Percentiles rank a stretch among this genome's conserved stretches.
Conservation (phyloP, 1,140 invertebrate genomes). For the Limonius californicus region DNA sequence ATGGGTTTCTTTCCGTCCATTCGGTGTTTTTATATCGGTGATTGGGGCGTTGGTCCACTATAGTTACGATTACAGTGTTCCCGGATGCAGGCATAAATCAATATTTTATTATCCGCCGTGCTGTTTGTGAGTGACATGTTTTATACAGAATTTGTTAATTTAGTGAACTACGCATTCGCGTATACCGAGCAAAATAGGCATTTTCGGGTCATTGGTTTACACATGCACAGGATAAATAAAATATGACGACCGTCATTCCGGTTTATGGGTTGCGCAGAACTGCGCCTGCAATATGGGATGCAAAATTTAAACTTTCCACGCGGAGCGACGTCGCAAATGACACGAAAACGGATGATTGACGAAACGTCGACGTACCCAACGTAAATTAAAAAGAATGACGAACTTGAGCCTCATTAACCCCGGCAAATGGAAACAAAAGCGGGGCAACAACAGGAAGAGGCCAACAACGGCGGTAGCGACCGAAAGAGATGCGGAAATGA, state of each 20-base stretch:
- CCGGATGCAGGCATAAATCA: conserved; percentile 6
- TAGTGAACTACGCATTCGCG: conserved; percentile 10
- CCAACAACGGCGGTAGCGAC: conserved; percentile 6
- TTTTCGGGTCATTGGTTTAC: conserved; percentile 43
- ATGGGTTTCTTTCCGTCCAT: conserved; percentile 37
- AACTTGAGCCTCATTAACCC: conserved; percentile 21
- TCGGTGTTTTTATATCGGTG: conserved; percentile 35
- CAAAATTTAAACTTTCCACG: conserved; percentile 36
- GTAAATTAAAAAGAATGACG: conserved; percentile 16
- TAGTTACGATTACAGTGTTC: background rate
- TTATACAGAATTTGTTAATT: conserved; percentile 16
- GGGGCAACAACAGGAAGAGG: conserved; percentile 14
- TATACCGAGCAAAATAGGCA: conserved; percentile 23
- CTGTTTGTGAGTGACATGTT: conserved; percentile 31
- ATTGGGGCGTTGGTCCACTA: conserved; percentile 21
- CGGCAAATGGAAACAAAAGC: conserved; percentile 14
- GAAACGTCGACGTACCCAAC: conserved; percentile 5
- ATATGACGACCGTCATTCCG: conserved; percentile 42
- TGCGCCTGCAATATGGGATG: conserved; percentile 40
- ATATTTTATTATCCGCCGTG: conserved; percentile 13
- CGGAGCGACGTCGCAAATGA: conserved; percentile 37
- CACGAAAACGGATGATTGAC: conserved; percentile 22
- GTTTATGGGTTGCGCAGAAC: conserved; percentile 44
- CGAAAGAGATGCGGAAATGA: conserved; percentile 25
- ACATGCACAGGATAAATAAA: conserved; percentile 45